Conservation (phyloP, 2,113 vertebrate genomes). For the Chloebia gouldiae region DNA sequence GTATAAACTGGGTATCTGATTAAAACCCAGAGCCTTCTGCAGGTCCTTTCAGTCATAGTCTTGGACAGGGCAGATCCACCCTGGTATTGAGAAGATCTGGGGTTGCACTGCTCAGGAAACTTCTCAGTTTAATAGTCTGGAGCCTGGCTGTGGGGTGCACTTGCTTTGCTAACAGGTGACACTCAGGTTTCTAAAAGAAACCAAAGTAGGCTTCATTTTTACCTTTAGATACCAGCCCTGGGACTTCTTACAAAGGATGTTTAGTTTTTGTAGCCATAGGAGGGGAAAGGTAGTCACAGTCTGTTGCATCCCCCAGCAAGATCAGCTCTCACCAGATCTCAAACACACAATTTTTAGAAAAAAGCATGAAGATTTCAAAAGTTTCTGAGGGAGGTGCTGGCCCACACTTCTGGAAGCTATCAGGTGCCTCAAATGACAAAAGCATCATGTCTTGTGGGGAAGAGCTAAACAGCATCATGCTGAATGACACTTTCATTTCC, state of each 20-base stretch:
- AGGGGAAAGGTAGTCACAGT: not conserved
- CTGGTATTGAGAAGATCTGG: not conserved
- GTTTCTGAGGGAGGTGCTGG: accelerated
- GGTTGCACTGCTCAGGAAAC: not conserved
- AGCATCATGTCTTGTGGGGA: not conserved
- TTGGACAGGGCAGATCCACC: accelerated
- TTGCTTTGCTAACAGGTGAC: not conserved
- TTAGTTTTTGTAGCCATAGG: not conserved
- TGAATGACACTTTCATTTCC: accelerated
- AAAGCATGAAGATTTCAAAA: not conserved
- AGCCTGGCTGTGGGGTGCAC: not conserved
- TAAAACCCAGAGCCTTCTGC: not conserved
- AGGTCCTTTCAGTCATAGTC: not conserved
- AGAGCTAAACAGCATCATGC: accelerated
- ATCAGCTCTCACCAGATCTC: not conserved
- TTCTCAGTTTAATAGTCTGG: not conserved
- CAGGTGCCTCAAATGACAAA: not conserved
- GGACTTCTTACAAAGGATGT: not conserved
- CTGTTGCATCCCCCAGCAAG: not conserved
- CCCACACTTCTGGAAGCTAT: not conserved
- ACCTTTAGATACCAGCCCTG: not conserved
- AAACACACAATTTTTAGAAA: not conserved
- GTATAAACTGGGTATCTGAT: not conserved
- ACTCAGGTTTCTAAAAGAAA: not conserved
- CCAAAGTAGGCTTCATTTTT: not conserved